Evolutionary conservation across 1,140 invertebrate species (phyloP).

Genomic region (Caenorhabditis brenneri): DNA sequence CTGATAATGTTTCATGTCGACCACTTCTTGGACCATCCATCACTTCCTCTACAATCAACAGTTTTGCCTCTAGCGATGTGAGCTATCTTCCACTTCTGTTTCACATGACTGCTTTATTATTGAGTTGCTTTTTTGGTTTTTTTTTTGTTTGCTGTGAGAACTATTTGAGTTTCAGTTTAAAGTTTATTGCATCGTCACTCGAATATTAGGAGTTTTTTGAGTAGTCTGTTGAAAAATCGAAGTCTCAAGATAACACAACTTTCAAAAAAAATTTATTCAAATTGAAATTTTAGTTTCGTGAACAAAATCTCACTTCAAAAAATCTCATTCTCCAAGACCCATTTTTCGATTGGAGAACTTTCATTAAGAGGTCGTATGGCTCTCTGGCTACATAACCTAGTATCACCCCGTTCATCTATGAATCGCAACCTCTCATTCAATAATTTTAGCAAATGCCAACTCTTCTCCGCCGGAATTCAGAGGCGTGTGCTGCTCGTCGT

Average conservation of each 20-base stretch:
- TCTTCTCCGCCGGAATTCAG: background rate
- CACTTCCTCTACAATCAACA: background rate
- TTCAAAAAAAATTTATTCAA: too few species aligned
- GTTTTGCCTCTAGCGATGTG: background rate
- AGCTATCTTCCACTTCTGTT: background rate
- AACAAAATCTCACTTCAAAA: too few species aligned
- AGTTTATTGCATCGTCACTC: too few species aligned
- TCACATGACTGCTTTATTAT: background rate
- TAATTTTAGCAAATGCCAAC: constrained; percentile 47
- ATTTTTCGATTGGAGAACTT: too few species aligned
- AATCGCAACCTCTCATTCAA: background rate
- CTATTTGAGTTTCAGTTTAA: background rate
- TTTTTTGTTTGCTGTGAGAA: background rate
- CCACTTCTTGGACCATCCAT: constrained; percentile 2
- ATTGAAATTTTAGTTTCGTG: too few species aligned
- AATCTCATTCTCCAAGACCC: too few species aligned
- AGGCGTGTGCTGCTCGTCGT: constrained; percentile 28
- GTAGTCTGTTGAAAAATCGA: too few species aligned
- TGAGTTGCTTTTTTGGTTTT: background rate
- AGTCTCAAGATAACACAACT: too few species aligned
- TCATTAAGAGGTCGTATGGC: too few species aligned
- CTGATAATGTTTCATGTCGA: background rate
- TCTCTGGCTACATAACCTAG: too few species aligned
- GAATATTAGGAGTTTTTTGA: too few species aligned
- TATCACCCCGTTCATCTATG: too few species aligned